These are phyloP conservation scores for Accipiter cooperii DNA, from an alignment of 2,113 vertebrate genomes.

Conservation along the genomic window DNA sequence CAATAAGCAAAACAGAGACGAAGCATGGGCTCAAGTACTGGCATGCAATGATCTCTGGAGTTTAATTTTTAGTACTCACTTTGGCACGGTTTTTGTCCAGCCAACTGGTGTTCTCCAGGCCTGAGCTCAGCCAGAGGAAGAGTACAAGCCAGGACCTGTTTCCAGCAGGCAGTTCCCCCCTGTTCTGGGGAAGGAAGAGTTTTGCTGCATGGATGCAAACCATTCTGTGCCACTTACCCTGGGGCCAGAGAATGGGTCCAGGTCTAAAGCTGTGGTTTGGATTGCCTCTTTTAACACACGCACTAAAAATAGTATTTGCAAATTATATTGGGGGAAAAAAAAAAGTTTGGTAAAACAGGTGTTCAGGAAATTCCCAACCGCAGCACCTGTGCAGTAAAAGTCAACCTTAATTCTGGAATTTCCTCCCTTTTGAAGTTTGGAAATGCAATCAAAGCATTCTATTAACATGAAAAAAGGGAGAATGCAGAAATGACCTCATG, in stretches of 20 bases:
- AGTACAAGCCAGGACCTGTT: background rate
- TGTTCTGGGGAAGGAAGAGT: background rate
- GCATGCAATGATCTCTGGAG: background rate
- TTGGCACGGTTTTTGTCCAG: background rate
- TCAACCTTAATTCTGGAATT: background rate
- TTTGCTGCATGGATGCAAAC: background rate
- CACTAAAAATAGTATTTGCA: background rate
- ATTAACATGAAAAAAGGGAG: background rate
- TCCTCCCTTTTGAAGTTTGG: background rate
- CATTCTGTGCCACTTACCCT: background rate
- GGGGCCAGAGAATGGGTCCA: background rate
- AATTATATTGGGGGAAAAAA: background rate
- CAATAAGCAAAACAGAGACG: background rate
- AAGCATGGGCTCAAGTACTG: background rate
- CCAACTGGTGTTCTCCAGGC: background rate
- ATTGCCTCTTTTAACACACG: background rate
- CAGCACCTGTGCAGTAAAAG: constrained; percentile 7
- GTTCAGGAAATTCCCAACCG: background rate
- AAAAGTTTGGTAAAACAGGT: background rate
- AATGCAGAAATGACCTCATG: background rate
- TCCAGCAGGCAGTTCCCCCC: background rate
- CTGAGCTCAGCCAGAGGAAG: background rate
- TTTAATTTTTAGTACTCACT: background rate
- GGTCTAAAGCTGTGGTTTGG: constrained; percentile 4
- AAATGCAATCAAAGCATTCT: constrained; percentile 22